Evolutionary conservation across 2,888 invertebrate genomes (phyloP).

Genomic region (Scaptodrosophila latifasciaeformis): DNA sequence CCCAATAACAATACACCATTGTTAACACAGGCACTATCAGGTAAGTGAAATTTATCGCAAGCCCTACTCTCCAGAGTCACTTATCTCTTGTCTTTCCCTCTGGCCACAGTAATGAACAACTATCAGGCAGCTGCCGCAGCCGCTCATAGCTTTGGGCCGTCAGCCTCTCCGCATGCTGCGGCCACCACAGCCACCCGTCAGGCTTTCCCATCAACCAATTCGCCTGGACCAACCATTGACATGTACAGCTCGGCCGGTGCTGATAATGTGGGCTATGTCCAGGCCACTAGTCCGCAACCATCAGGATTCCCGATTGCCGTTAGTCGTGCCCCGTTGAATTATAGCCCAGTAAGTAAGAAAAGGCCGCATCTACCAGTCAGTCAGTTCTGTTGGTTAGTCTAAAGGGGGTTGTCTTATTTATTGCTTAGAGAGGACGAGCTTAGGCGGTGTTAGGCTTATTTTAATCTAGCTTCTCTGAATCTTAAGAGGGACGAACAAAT

Average conservation of each 20-base stretch:
- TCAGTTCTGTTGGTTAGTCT: no score
- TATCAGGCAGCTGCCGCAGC: slow-evolving; percentile 90
- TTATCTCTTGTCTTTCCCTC: no score
- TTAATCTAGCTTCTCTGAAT: no score
- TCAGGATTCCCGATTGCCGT: slow-evolving; percentile 96
- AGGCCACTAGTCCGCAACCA: slow-evolving; percentile 97
- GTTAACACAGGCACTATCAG: slow-evolving; percentile 96
- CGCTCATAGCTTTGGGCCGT: slow-evolving; percentile 86
- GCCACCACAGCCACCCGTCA: slow-evolving; percentile 82
- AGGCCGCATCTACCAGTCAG: no score
- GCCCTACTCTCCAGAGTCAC: no score
- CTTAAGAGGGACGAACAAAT: no score
- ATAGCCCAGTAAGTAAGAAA: slow-evolving; percentile 88
- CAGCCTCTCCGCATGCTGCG: slow-evolving; percentile 86
- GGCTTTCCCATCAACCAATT: slow-evolving; percentile 93
- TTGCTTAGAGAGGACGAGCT: no score
- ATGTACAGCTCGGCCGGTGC: slow-evolving; percentile 92
- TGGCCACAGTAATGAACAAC: slow-evolving; percentile 90
- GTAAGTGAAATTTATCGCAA: slow-evolving; percentile 78
- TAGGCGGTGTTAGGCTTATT: no score
- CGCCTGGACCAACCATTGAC: slow-evolving; percentile 93
- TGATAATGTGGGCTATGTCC: slow-evolving; percentile 94
- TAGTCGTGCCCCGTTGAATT: slow-evolving; percentile 94
- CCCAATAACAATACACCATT: slow-evolving; percentile 97
- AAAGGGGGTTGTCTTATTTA: no score